Evolutionary conservation across 2,113 vertebrate genomes (phyloP).

Genomic region (Callionymus lyra): DNA sequence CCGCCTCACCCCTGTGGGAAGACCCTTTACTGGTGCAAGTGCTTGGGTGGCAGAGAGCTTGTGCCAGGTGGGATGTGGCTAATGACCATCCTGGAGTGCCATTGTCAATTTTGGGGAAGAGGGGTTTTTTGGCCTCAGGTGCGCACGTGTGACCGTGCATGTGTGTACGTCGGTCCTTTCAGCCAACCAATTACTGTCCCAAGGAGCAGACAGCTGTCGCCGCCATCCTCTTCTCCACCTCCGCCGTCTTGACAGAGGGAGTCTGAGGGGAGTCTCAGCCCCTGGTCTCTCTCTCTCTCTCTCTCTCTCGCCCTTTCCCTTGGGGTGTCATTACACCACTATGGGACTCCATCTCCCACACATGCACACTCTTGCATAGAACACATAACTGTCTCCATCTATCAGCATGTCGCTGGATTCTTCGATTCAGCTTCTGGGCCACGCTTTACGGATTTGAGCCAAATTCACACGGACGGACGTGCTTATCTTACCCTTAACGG

Average conservation of each 20-base stretch:
- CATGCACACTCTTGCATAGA: constrained; percentile 9
- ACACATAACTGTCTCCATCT: constrained; percentile 32
- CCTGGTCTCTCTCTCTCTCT: constrained; percentile 24
- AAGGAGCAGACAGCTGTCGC: constrained; percentile 60
- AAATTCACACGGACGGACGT: constrained; percentile 15
- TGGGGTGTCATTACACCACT: constrained; percentile 58
- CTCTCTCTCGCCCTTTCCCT: too few species aligned
- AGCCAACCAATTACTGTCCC: constrained; percentile 65
- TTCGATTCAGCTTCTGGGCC: constrained; percentile 33
- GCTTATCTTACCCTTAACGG: constrained; percentile 30
- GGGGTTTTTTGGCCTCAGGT: constrained; percentile 22
- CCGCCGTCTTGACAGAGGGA: constrained; percentile 30
- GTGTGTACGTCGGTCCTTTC: constrained; percentile 29
- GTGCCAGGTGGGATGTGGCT: constrained; percentile 41
- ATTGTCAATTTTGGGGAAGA: constrained; percentile 22
- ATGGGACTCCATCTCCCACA: constrained; percentile 28
- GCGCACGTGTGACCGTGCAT: constrained; percentile 6
- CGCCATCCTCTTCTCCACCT: constrained; percentile 19
- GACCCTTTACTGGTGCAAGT: constrained; percentile 4
- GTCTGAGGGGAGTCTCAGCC: constrained; percentile 43
- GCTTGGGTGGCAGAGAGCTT: constrained; percentile 10
- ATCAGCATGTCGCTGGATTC: constrained; percentile 23
- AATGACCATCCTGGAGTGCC: constrained; percentile 37
- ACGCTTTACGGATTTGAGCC: constrained; percentile 30
- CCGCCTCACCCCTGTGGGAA: constrained; percentile 5